Evolutionary conservation across 1,140 invertebrate genomes (phyloP).

Genomic region (Ceratitis capitata): DNA sequence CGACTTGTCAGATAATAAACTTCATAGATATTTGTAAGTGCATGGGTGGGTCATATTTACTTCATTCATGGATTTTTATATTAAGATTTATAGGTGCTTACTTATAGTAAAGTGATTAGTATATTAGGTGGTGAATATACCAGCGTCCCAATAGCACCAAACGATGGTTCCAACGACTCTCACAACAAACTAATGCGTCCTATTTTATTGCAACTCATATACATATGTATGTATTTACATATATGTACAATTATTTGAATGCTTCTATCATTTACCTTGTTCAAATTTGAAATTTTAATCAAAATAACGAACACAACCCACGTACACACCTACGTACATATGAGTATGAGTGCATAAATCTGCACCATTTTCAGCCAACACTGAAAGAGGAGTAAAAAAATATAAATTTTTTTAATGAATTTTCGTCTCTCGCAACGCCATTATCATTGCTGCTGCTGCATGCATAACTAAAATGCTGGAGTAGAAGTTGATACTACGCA

Average conservation of each 20-base stretch:
- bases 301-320: too few relatives aligned
- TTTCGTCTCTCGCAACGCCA: not conserved
- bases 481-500: slow-evolving; percentile 13
- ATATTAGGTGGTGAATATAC: not conserved
- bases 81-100: too few relatives aligned
- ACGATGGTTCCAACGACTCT: not conserved
- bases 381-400: too few relatives aligned
- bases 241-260: too few relatives aligned
- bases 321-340: not conserved
- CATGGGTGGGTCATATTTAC: too few relatives aligned
- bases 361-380: too few relatives aligned
- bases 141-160: not conserved
- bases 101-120: not conserved
- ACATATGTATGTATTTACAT: not conserved
- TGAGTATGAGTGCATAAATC: not conserved
- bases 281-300: too few relatives aligned
- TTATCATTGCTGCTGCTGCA: not conserved
- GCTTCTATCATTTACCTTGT: too few relatives aligned
- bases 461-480: slow-evolving; percentile 28
- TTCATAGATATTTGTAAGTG: too few relatives aligned
- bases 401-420: not conserved
- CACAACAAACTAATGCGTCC: not conserved
- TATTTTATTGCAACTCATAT: not conserved
- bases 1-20: too few relatives aligned
- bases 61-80: too few relatives aligned